phyloP scores from a whole-genome alignment of 2,888 invertebrate species.

The Agriotes lineatus region DNA sequence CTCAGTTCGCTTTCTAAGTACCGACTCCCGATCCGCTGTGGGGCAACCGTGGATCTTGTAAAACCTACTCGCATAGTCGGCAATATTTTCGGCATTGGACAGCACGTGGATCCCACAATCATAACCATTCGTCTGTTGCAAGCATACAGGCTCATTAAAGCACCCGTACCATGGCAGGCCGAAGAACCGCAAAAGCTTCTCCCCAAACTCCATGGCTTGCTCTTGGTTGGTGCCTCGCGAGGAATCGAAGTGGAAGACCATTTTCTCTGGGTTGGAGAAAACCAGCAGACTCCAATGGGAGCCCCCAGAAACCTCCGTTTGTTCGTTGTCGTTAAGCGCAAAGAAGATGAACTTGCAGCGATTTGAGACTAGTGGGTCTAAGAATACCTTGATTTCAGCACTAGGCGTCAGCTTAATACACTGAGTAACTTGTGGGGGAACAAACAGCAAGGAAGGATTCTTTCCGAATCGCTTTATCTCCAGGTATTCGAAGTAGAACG shows the following conservation, averaged over 20 bases:
- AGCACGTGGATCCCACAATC: conserved; percentile 94
- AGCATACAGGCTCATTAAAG: conserved; percentile 71
- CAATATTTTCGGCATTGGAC: conserved; percentile 81
- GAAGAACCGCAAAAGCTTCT: conserved; percentile 73
- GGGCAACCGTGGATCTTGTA: conserved; percentile 67
- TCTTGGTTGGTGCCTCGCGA: conserved; percentile 75
- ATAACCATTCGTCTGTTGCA: conserved; percentile 87
- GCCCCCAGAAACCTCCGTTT: conserved; percentile 83
- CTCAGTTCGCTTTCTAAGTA: conserved; percentile 73
- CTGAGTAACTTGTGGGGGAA: conserved; percentile 90
- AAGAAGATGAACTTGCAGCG: conserved; percentile 84
- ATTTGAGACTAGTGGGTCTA: conserved; percentile 78
- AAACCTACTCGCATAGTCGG: conserved; percentile 67
- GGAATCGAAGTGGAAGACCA: conserved; percentile 88
- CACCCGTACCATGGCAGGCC: conserved; percentile 67
- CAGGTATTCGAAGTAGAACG: conserved; percentile 94
- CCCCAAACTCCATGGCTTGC: conserved; percentile 76
- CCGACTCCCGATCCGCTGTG: conserved; percentile 68
- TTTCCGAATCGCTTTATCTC: conserved; percentile 76
- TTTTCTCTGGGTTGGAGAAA: conserved; percentile 79
- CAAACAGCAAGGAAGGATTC: conserved; percentile 76
- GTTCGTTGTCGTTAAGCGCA: conserved; percentile 88
- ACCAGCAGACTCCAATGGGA: conserved; percentile 92
- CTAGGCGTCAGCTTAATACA: conserved; percentile 85
- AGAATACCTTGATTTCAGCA: conserved; percentile 76